Percentiles rank a stretch among this genome's conserved stretches.
Evolutionary conservation across 2,888 invertebrate species (phyloP).

Genomic region (Leptinotarsa haldemani): DNA sequence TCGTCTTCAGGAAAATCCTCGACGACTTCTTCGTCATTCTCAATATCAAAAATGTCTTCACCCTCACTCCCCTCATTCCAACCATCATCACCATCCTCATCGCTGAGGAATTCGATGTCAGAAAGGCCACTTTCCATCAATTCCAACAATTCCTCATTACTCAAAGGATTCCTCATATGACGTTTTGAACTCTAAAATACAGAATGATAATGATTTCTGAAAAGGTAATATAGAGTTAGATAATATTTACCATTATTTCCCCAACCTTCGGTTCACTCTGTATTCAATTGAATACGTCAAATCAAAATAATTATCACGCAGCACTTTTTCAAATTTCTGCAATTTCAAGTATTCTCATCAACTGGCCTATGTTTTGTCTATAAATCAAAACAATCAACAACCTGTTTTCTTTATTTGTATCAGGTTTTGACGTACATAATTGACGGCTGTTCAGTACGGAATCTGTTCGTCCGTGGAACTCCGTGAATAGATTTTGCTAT

Average conservation of each 20-base stretch:
- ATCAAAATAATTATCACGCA: constrained; percentile 17
- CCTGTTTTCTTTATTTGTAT: constrained; percentile 21
- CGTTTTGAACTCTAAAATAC: constrained; percentile 16
- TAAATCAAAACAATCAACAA: constrained; percentile 17
- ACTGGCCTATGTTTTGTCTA: constrained; percentile 19
- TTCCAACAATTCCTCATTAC: constrained; percentile 14
- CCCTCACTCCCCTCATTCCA: constrained; percentile 13
- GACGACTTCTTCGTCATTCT: constrained; percentile 14
- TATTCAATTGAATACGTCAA: constrained; percentile 6
- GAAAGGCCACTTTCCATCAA: constrained; percentile 14
- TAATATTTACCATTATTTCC: constrained; percentile 13
- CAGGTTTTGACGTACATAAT: constrained; percentile 13
- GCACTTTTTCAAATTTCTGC: constrained; percentile 8
- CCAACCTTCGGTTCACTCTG: constrained; percentile 16
- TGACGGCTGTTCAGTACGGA: constrained; percentile 12
- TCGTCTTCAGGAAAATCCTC: constrained; percentile 14
- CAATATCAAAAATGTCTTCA: constrained; percentile 15
- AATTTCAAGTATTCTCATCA: constrained; percentile 14
- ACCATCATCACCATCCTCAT: constrained; percentile 16
- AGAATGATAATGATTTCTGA: constrained; percentile 16
- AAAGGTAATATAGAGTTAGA: constrained; percentile 13
- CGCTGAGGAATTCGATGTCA: constrained; percentile 15
- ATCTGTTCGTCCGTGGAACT: constrained; percentile 15
- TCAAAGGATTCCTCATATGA: constrained; percentile 10
- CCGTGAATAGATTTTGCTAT: constrained; percentile 17